Evolutionary conservation across 2,113 vertebrate species (phyloP), one percentile per base, ranked within the genome.

Genomic region (Siniperca knerii): DNA sequence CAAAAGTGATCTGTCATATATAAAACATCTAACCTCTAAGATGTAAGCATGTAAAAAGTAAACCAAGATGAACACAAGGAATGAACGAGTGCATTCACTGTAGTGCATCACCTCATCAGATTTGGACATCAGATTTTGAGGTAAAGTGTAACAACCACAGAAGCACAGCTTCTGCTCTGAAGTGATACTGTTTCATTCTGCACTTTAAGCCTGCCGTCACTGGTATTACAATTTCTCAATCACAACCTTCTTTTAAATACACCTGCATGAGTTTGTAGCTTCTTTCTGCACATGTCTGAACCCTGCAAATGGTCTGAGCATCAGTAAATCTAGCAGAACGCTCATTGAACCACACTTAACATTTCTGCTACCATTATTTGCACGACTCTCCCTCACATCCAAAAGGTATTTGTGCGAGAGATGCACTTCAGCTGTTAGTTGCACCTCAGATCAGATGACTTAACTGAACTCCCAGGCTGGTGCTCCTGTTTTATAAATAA

Each of bases 401-500:
- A 37, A 61, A 10, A 68, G 10, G 42, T 54, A 44, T 77, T 73
- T 44, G 33, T 57, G 77, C 2, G 10, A 67, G 40, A 48, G 61
- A 58, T 12, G 40, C 2, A 15, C 33, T 42, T 66, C 6, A 64
- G 29, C 5, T 6, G 71, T 71, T 55, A 57, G 57, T 5, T 75
- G 44, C 77, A 54, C 3, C 29, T 57, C 72, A 65, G 55, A 55
- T 81, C 33, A 81, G 58, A 65, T 50, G 21, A 37, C 37, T 25
- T 16, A 84, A 50, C 48, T 33, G 16, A 80, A 35, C 25, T 58
- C 66, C 40, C 15, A 44, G 23, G 20, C 16, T 25, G 23, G 18
- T 72, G 78, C 73, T 54, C 42, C 50, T 4, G 60, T 66, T 77
- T 62, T 21, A 62, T 15, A 42, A 48, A 64, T 74, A 40, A 46